Evolutionary conservation across 2,113 vertebrate genomes (phyloP), one percentile per base, ranked within the genome.

Genomic region (Heteronetta atricapilla): DNA sequence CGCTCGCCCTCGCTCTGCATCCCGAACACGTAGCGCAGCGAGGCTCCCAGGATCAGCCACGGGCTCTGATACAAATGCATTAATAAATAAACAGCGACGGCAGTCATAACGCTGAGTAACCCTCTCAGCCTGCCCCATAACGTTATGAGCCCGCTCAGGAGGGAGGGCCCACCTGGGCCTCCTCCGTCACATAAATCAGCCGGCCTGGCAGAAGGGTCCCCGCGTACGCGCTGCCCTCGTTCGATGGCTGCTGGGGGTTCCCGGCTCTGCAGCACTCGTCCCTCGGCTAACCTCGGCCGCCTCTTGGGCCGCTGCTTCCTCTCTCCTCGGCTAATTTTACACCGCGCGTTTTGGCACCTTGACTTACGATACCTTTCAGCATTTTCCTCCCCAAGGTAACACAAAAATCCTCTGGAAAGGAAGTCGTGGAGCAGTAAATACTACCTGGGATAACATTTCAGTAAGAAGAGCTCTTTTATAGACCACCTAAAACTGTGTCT

Each of bases 51-150:
- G 38, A 38, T 38, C 38, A 94, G 86, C 66, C 83, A 82, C 1
- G 5, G 68, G 68, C 92, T 90, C 80, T 67, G 83, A 82, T 94
- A 95, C 74, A 81, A 80, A 90, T 82, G 93, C 88, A 96, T 93
- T 94, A 96, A 96, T 96, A 96, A 96, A 96, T 94, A 96, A 97
- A 93, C 91, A 95, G 96, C 89, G 90, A 94, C 66, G 84, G 93
- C 95, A 95, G 93, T 92, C 95, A 97, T 95, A 93, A 95, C 2
- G 31, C 82, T 92, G 94, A 96, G 93, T 97, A 96, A 95, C 93
- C 90, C 94, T 86, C 94, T 94, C 96, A 96, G 94, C 89, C 84
- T 94, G 87, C 44, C 92, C 94, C 86, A 84, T 87, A 93, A 93
- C 66, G 86, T 89, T 96, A 92, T 79, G 95, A 94, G 91, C 94